Evolutionary conservation across 1,140 invertebrate species (phyloP), one percentile per base, ranked within the genome.

Genomic region (Drosophila baimaii): DNA sequence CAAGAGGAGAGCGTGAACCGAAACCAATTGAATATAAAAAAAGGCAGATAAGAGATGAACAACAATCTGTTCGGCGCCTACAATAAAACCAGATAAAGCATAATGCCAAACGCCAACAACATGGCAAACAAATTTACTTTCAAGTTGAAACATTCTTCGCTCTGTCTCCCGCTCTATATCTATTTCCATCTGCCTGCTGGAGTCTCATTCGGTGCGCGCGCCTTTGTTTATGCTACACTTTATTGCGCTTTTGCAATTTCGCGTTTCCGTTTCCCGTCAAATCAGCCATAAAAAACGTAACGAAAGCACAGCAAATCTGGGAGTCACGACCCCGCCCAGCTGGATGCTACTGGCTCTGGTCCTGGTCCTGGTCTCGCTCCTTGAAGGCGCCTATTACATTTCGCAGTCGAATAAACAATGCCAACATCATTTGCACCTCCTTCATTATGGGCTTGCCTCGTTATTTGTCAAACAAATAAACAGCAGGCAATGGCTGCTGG

Each of bases 201-300:
- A n/a, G 65, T 44, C 78, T 74, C 81, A 83, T 83, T 82, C 71
- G 79, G 80, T 37, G 85, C 64, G 80, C 77, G 80, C 73, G 80
- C 84, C 84, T 88, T 88, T 88, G 84, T 88, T 88, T 88, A 89
- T 88, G 84, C 84, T 88, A 89, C 84, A 88, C 84, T 88, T 88
- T 89, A 88, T 88, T 88, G 83, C 83, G 83, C 83, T 88, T 88
- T 88, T 88, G 83, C 83, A 88, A 88, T 88, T 88, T 82, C 83
- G 83, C 83, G 83, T 88, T 88, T 88, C 83, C 83, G 83, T 88
- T 88, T 88, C 83, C 83, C 79, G 83, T 88, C 83, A 88, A 88
- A 89, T 88, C 83, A 88, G 83, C 84, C 84, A 89, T 89, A 88
- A 88, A 89, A 86, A 69, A 62, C 65, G 74, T 49, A 49, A 62